A percentile compares a stretch with the other conserved stretches of the same genome.
Conservation (phyloP, 2,797 vertebrate species). For the Enteromius mattozi region DNA sequence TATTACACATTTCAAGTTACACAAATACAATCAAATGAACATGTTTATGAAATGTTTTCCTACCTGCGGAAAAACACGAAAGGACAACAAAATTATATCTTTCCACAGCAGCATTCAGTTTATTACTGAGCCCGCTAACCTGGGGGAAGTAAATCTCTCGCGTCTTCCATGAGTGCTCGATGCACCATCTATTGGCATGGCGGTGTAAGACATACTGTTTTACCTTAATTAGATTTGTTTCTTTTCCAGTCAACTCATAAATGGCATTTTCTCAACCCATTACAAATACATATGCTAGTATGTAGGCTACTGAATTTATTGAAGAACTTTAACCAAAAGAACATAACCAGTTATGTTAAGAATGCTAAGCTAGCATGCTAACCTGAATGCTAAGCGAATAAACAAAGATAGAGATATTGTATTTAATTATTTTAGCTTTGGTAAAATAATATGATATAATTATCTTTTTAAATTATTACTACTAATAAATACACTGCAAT, state of each 20-base stretch:
- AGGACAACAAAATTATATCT: not conserved
- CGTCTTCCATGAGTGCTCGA: too few relatives aligned
- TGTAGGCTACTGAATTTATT: not conserved
- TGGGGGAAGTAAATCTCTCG: too few relatives aligned
- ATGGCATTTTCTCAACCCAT: too few relatives aligned
- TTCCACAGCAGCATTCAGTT: not conserved
- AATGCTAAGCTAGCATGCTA: not conserved
- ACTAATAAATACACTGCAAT: not conserved
- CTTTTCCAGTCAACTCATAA: too few relatives aligned
- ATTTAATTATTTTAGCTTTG: not conserved
- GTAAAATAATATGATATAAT: not conserved
- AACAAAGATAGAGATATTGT: not conserved
- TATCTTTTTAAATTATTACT: not conserved
- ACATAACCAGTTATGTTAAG: not conserved
- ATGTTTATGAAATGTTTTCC: not conserved
- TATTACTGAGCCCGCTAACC: too few relatives aligned
- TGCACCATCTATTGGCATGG: not conserved
- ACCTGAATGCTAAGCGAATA: not conserved
- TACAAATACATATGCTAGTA: not conserved
- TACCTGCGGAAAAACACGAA: not conserved
- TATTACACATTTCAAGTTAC: not conserved
- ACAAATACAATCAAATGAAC: not conserved
- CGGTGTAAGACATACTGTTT: too few relatives aligned
- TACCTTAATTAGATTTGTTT: too few relatives aligned
- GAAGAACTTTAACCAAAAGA: not conserved